Conservation (phyloP, 2,888 invertebrate species). For the Drosophila aldrichi region DNA sequence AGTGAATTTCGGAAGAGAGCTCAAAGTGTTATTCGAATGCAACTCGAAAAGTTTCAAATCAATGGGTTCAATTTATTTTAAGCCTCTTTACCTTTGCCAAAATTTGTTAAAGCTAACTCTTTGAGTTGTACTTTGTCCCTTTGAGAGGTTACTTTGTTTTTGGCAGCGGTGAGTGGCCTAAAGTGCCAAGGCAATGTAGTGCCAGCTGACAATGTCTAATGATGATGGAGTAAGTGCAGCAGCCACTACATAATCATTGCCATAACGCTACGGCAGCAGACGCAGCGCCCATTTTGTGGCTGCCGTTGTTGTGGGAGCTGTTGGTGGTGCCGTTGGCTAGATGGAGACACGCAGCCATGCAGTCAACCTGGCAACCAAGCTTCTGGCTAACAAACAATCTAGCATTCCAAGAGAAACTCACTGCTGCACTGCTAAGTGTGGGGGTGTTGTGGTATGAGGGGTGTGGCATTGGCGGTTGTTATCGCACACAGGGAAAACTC, state of each 20-base stretch:
- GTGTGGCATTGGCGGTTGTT: conserved; percentile 49
- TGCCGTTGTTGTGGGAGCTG: conserved; percentile 28
- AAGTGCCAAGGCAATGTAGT: conserved; percentile 63
- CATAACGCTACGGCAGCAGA: conserved; percentile 49
- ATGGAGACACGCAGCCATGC: conserved; percentile 68
- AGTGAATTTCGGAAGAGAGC: too few species aligned
- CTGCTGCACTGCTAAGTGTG: conserved; percentile 52
- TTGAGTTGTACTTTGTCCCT: conserved; percentile 27
- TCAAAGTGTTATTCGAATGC: too few species aligned
- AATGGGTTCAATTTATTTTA: too few species aligned
- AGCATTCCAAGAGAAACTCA: conserved; percentile 63
- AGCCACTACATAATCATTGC: conserved; percentile 59
- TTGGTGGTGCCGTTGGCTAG: conserved; percentile 34
- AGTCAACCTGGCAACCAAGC: conserved; percentile 52
- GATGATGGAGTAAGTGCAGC: conserved; percentile 73
- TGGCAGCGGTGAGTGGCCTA: conserved; percentile 51
- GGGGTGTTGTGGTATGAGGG: conserved; percentile 12
- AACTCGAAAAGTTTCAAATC: too few species aligned
- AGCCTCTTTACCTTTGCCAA: too few species aligned
- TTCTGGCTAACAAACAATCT: conserved; percentile 69
- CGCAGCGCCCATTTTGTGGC: conserved; percentile 18
- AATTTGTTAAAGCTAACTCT: conserved; percentile 39
- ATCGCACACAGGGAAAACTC: conserved; percentile 59
- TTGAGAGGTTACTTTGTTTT: conserved; percentile 44
- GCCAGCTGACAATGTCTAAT: conserved; percentile 70